Evolutionary conservation across 2,797 vertebrate genomes (phyloP), one percentile per base, ranked within the genome.

Genomic region (Eptatretus atami): DNA sequence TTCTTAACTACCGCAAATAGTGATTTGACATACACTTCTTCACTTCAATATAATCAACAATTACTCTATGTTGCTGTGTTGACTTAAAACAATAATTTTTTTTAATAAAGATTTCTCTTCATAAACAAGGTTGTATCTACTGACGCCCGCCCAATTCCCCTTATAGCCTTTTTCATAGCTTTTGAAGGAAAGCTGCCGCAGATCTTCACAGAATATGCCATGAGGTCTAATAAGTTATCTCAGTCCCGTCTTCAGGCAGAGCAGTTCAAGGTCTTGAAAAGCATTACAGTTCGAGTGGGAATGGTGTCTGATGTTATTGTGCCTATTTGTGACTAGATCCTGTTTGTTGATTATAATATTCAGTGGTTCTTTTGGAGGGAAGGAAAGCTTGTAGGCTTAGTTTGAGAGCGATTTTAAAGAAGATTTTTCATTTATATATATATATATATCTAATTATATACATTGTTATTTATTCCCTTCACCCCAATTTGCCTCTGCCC

Each of bases 1-100:
- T 60, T 98, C 92, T 53, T 98, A 98, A n/a, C 74, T 98, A 96
- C 68, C 84, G 92, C 71, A 98, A 98, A 82, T 98, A 81, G 92
- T 96, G 79, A 83, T 88, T 84, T 75, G 67, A 1, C 54, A 53
- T 15, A n/a, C 14, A 53, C 55, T 15, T 44, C 31, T 8, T 44
- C 55, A 12, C 11, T 10, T 24, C 57, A 61, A n/a, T 3, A 61
- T 24, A 2, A 61, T 12, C 9, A 61, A 10, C 57, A n/a, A 44
- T 8, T 61, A 12, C 25, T 61, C 52, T n/a, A 53, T 61, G 53
- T n/a, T 64, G 12, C 24, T 64, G 52, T n/a, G n/a, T n/a, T 63
- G 44, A 24, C 52, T 61, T 53, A 19, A 52, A 13, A 19, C 19
- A 19, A 19, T 19, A 19, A 19, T 24, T 65, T 65, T 13, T n/a